Evolutionary conservation across 1,140 invertebrate species (phyloP).

Genomic region (Mactra quadrangularis): DNA sequence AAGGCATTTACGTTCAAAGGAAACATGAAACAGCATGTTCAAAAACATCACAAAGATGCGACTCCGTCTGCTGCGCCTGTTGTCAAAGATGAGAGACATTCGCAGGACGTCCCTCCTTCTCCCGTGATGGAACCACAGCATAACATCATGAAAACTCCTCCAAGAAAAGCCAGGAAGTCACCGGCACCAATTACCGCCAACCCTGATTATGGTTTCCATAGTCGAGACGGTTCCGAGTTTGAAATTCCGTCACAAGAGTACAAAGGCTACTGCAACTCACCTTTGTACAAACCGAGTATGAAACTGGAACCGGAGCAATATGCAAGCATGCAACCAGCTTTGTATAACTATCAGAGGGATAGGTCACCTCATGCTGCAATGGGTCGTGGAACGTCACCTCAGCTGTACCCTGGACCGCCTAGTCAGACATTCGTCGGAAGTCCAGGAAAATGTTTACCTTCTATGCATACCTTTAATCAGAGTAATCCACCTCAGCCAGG

Average conservation of each 20-base stretch:
- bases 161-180: conserved; percentile 33
- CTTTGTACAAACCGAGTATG: conserved; percentile 14
- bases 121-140: neutral
- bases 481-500: conserved; percentile 12
- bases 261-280: conserved; percentile 49
- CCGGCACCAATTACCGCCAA: conserved; percentile 25
- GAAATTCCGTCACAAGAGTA: conserved; percentile 48
- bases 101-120: neutral
- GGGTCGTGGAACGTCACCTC: conserved; percentile 10
- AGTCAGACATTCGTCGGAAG: conserved; percentile 37
- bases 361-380: conserved; percentile 14
- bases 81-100: conserved; percentile 1
- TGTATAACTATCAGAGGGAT: conserved; percentile 52
- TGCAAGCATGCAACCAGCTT: conserved; percentile 52
- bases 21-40: conserved; percentile 79
- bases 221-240: conserved; percentile 5
- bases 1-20: conserved; percentile 67
- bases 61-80: neutral
- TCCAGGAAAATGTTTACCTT: conserved; percentile 29
- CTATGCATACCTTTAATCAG: conserved; percentile 27
- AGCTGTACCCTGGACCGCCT: conserved; percentile 50
- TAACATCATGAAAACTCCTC: conserved; percentile 30
- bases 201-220: conserved; percentile 17
- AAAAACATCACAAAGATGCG: conserved; percentile 70
- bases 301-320: conserved; percentile 32